Percentiles rank a stretch among this genome's conserved stretches.
Evolutionary conservation across 2,113 vertebrate species (phyloP).

Genomic region (Capreolus pygargus): DNA sequence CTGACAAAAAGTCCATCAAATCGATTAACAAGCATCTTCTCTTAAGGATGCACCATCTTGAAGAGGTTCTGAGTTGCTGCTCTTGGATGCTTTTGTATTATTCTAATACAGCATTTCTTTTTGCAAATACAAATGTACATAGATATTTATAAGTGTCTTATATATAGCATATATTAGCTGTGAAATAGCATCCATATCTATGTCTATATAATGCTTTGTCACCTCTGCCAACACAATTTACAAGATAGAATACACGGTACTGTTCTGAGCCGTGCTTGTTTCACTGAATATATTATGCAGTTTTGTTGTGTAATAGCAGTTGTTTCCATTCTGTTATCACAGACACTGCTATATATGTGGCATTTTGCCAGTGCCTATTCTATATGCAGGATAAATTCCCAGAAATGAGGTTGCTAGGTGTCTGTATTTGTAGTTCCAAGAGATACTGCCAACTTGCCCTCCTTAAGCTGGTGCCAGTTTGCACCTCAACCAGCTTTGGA

Average conservation of each 20-base stretch:
- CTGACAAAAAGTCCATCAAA: neutral
- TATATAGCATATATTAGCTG: neutral
- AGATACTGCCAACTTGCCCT: neutral
- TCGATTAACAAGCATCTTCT: neutral
- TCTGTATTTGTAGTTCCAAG: neutral
- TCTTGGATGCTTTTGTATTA: neutral
- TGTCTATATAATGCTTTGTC: neutral
- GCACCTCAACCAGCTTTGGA: neutral
- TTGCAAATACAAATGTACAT: neutral
- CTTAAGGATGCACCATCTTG: neutral
- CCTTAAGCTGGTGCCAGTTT: neutral
- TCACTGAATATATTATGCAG: accelerated
- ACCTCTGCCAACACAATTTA: neutral
- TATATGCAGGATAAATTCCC: neutral
- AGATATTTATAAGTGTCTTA: no score
- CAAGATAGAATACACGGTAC: neutral
- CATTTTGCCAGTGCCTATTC: neutral
- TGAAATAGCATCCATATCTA: neutral
- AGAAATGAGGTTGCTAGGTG: neutral
- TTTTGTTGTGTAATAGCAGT: no score
- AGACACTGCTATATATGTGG: neutral
- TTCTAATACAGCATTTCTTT: neutral
- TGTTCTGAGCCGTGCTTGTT: neutral
- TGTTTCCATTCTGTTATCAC: neutral
- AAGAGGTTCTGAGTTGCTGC: neutral